Conservation (phyloP, 2,797 vertebrate species). For the Phoeniculus purpureus region DNA sequence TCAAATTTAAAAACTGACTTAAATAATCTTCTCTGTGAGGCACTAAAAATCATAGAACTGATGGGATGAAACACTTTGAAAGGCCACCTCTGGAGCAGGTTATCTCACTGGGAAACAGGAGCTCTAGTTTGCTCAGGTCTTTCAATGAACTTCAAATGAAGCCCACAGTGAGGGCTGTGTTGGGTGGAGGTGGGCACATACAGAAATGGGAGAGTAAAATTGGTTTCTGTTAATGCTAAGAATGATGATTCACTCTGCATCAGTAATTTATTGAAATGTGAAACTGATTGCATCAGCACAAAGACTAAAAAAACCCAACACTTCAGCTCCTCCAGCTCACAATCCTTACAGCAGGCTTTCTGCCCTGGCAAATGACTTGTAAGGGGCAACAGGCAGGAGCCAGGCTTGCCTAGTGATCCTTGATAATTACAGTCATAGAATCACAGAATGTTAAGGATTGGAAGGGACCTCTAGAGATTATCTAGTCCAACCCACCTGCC, state of each 20-base stretch:
- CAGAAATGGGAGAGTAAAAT: neutral
- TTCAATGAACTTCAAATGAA: neutral
- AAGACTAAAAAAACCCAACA: neutral
- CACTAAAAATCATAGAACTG: neutral
- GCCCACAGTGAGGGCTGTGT: neutral
- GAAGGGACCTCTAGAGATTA: too few species aligned
- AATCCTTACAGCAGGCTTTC: neutral
- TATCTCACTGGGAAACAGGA: neutral
- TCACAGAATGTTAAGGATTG: too few species aligned
- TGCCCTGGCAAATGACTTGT: neutral
- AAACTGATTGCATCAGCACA: neutral
- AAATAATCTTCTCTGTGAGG: neutral
- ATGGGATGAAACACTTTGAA: neutral
- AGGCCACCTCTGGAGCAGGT: neutral
- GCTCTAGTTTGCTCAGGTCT: neutral
- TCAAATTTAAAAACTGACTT: neutral
- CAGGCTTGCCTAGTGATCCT: neutral
- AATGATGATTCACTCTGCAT: neutral
- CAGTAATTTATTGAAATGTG: neutral
- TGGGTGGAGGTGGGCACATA: neutral
- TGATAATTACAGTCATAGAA: neutral
- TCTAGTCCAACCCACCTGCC: too few species aligned
- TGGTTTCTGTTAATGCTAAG: neutral
- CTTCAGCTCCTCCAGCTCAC: neutral
- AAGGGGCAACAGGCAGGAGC: neutral